Evolutionary conservation across 1,140 invertebrate species (phyloP).

Genomic region (Odontomachus brunneus): DNA sequence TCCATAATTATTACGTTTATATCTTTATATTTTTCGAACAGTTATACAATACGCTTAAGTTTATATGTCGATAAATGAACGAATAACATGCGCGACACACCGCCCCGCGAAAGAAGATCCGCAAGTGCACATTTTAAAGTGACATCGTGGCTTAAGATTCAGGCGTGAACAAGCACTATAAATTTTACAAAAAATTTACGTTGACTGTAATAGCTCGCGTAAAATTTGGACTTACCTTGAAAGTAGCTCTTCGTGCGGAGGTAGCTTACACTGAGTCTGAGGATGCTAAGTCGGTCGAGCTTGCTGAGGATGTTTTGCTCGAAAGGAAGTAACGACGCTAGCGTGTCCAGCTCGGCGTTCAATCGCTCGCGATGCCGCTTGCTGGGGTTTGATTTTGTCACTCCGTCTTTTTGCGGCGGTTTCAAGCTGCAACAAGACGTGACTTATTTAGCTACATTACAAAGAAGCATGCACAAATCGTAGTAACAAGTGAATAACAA

Average conservation of each 20-base stretch:
- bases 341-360: conserved; percentile 98
- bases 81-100: background rate
- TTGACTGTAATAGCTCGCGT: too few relatives aligned
- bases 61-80: background rate
- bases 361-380: conserved; percentile 98
- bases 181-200: too few relatives aligned
- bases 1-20: background rate
- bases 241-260: conserved; percentile 99
- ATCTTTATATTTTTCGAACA: background rate
- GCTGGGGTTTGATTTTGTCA: conserved; percentile 99
- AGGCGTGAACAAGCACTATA: too few relatives aligned
- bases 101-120: too few relatives aligned
- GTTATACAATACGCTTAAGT: background rate
- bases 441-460: background rate
- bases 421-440: conserved; percentile 91
- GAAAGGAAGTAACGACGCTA: conserved; percentile 98
- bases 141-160: too few relatives aligned
- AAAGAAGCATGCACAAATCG: background rate
- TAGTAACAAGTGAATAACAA: too few relatives aligned
- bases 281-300: conserved; percentile 98
- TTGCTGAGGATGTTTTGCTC: conserved; percentile 99
- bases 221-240: conserved; percentile 90
- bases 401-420: conserved; percentile 97
- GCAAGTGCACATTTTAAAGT: too few relatives aligned
- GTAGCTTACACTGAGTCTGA: conserved; percentile 98